Base-by-base conservation (phyloP, 2,797 vertebrate genomes). In the Pitangus sulphuratus region DNA sequence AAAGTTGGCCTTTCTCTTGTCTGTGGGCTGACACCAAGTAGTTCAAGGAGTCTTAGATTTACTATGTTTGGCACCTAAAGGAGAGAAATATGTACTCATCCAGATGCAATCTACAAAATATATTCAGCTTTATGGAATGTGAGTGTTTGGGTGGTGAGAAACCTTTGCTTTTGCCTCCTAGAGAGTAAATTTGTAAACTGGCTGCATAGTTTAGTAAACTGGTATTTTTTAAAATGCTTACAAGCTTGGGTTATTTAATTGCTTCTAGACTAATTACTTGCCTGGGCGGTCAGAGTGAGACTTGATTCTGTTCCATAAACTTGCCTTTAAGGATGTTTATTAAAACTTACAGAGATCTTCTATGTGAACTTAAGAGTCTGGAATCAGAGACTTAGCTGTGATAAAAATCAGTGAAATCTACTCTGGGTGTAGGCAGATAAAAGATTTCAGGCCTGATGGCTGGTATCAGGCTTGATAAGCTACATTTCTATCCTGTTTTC, bases 241-340 rank as follows among this genome's bases (percentile, higher is more conserved):
- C 45, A 57, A 39, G 30, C 21, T 78, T 48, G 31, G 15, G 3
- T 84, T 79, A 39, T 74, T 72, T 91, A 72, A 70, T 58, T 84
- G 24, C 47, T 86, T 79, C 54, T 93, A 56, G 25, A 48, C 28
- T 56, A 54, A 69, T 45, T 84, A 20, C 33, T 77, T 92, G n/a
- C 30, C 33, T 33, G 47, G 45, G 37, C 28, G 35, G 54, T 91
- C 54, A 60, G 58, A 65, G 15, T 53, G 79, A 91, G 69, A 70
- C 78, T 90, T 72, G 54, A 81, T 87, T 92, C 35, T 88, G 47
- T 91, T 91, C 76, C 69, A 72, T 94, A 89, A 94, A 88, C 54
- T 72, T 65, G 30, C 47, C 33, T 91, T 86, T 70, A 84, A 91
- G 51, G 44, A 53, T 93, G 81, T 95, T 94, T 95, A 68, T 79